Conservation (phyloP, 2,113 vertebrate species). For the Camelus bactrianus region DNA sequence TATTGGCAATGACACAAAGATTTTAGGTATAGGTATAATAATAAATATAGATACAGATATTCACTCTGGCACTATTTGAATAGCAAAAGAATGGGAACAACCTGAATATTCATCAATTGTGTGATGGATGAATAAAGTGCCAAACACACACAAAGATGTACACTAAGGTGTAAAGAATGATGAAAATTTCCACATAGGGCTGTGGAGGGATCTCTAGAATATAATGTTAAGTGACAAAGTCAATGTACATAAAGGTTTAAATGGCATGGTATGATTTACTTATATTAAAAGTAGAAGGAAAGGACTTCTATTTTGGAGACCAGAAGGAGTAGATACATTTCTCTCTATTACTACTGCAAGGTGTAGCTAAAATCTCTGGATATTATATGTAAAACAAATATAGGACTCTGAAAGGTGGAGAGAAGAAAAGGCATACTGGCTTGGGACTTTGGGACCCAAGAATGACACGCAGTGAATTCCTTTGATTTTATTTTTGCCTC, state of each 20-base stretch:
- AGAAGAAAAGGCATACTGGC: neutral
- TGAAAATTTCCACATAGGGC: neutral
- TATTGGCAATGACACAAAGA: neutral
- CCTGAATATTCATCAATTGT: neutral
- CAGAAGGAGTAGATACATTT: neutral
- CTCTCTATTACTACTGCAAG: neutral
- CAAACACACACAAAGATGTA: neutral
- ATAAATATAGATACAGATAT: neutral
- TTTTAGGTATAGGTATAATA: neutral
- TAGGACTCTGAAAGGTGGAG: neutral
- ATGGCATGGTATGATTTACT: neutral
- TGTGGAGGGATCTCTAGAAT: neutral
- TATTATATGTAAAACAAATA: neutral
- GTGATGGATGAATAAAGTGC: neutral
- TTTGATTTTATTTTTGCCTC: neutral
- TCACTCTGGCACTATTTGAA: neutral
- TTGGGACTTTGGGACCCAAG: neutral
- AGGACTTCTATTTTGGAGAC: neutral
- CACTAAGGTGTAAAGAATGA: neutral
- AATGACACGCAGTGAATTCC: neutral
- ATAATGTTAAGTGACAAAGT: neutral
- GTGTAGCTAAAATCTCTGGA: neutral
- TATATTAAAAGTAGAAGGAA: neutral
- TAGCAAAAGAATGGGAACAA: neutral
- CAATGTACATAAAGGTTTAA: neutral